These are phyloP conservation scores for Hephaestus fuliginosus DNA, from an alignment of 2,797 vertebrate genomes.

Conservation along the genomic window DNA sequence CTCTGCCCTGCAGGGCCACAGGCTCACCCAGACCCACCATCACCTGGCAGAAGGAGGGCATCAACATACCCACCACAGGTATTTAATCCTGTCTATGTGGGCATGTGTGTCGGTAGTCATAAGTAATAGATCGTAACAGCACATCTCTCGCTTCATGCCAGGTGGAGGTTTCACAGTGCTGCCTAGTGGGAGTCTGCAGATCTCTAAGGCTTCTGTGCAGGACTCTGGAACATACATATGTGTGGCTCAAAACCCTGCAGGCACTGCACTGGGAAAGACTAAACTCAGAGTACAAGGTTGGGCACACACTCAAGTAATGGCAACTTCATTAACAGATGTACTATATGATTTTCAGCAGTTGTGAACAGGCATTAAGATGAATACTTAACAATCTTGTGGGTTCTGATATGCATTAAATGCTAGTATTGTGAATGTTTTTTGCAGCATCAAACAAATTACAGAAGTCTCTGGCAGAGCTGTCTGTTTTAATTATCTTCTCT, in stretches of 20 bases:
- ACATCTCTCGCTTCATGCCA: slow-evolving; percentile 56
- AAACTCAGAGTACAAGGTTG: slow-evolving; percentile 96
- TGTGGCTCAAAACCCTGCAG: slow-evolving; percentile 96
- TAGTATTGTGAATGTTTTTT: not conserved
- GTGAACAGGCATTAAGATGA: not conserved
- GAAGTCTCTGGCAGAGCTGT: accelerated
- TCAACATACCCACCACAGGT: slow-evolving; percentile 90
- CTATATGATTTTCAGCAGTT: not conserved
- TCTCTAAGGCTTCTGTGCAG: slow-evolving; percentile 87
- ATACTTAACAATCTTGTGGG: not conserved
- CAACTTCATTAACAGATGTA: not conserved
- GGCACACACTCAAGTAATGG: not conserved
- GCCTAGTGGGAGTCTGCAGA: slow-evolving; percentile 91
- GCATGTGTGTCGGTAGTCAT: not conserved
- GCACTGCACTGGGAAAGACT: slow-evolving; percentile 95
- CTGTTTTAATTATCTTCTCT: not conserved
- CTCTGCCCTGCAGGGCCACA: slow-evolving; percentile 90
- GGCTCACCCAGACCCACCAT: slow-evolving; percentile 93
- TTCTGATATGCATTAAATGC: not conserved
- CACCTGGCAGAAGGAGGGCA: slow-evolving; percentile 98
- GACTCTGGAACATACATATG: slow-evolving; percentile 95
- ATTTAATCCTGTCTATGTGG: not conserved
- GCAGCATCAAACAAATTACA: not conserved
- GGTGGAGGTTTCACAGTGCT: slow-evolving; percentile 87
- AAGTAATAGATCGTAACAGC: not conserved